Base-by-base conservation (phyloP, 2,888 invertebrate genomes). In the Drosophila cyrtoloma region DNA sequence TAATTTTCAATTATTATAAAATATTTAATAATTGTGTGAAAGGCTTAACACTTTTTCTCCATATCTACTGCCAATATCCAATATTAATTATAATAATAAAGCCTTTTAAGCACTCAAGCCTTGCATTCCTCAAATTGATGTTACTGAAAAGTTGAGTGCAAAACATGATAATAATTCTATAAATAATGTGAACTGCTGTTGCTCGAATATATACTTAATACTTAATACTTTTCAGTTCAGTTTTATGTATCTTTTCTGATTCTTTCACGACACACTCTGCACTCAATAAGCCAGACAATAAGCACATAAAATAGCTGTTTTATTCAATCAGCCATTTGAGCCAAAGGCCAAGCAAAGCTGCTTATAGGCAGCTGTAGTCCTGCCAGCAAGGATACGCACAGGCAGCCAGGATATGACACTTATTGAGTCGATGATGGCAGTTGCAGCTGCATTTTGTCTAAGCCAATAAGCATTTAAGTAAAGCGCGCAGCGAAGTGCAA, bases 401-500 rank as follows among this genome's bases (percentile, higher is more conserved):
- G 60, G 26, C 28, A 26, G 67, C 47, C 53, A 73, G 70, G 55
- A 71, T 71, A 80, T 80, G 83, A 77, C 84, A 82, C 82, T 86
- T 88, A 88, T 84, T 86, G 88, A 86, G 88, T 74, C 77, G 57
- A 74, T 64, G 47, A 64, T 69, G 71, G 71, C 82, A 74, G 53
- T 53, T 56, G 62, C 72, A 72, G 78, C 74, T 77, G 79, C 85
- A 73, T 77, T 83, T 71, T 71, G 80, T 75, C 86, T 88, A 88
- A 86, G 86, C 86, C 86, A 86, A 86, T 86, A 86, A 86, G 86
- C 78, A 77, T 76, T 81, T 72, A 75, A 86, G 82, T 70, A 78
- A 80, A 81, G 76, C 64, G 58, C 73, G 67, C 79, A 71, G 65
- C 57, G 74, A 65, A 65, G 64, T 78, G 75, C 70, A 71, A 42